These are phyloP conservation scores for Augochlorella aurata DNA, from an alignment of 2,888 invertebrate genomes.

Conservation along the genomic window DNA sequence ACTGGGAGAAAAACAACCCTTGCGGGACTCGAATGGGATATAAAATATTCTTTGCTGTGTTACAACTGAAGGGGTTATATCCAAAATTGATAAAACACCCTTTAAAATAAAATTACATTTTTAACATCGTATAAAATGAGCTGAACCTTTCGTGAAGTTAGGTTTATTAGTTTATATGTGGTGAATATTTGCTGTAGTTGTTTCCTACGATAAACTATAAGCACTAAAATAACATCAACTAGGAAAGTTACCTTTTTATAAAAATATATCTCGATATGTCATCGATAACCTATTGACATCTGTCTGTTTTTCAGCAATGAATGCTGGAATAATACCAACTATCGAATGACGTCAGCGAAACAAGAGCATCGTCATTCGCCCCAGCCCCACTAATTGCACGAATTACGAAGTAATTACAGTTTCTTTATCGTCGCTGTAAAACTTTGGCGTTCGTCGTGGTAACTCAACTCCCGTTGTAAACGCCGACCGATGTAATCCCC, in stretches of 20 bases:
- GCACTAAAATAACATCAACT: no score
- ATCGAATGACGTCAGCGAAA: neutral
- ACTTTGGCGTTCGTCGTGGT: neutral
- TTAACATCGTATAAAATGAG: no score
- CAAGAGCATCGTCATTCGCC: neutral
- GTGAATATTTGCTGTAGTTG: no score
- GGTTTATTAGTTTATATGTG: no score
- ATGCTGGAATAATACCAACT: neutral
- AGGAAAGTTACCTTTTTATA: neutral
- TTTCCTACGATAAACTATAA: no score
- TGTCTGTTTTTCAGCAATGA: neutral
- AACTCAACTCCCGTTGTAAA: neutral
- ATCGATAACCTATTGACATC: neutral
- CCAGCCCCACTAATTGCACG: neutral
- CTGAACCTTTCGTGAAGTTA: no score
- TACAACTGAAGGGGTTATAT: no score
- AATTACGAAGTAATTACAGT: neutral
- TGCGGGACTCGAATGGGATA: no score
- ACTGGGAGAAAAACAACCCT: no score
- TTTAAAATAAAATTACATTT: no score
- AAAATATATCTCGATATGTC: neutral
- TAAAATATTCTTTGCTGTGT: no score
- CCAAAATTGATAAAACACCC: no score
- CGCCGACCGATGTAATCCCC: constrained; percentile 13
- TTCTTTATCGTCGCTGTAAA: neutral